These are phyloP conservation scores for Pristiophorus japonicus DNA, from an alignment of 2,113 vertebrate species.

Conservation along the genomic window DNA sequence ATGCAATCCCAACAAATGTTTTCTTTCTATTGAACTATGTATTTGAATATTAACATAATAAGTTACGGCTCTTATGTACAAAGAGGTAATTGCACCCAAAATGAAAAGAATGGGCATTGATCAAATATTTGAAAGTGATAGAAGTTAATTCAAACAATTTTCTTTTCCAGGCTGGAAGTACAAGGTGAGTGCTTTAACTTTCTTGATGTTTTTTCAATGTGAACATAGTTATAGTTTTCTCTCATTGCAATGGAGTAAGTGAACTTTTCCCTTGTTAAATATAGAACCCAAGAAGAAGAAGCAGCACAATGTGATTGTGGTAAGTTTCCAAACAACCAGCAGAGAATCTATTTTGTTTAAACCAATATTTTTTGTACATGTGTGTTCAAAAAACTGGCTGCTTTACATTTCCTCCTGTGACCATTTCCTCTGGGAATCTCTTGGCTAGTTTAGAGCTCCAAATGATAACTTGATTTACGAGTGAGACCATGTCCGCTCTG, in stretches of 20 bases:
- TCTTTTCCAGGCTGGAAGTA: neutral
- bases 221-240: neutral
- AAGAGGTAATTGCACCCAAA: neutral
- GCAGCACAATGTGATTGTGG: slow-evolving; percentile 14
- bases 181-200: neutral
- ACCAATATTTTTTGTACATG: neutral
- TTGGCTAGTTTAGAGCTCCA: neutral
- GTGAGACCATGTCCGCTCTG: neutral
- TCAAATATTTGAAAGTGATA: neutral
- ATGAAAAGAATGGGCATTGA: neutral
- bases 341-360: neutral
- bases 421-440: neutral
- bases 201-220: neutral
- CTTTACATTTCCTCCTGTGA: neutral
- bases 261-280: neutral
- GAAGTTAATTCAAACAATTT: neutral
- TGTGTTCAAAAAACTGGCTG: neutral
- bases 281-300: slow-evolving; percentile 14
- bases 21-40: no score
- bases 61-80: no score
- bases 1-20: no score
- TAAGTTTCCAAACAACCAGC: neutral
- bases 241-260: neutral
- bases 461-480: neutral
- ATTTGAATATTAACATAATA: no score